Base-by-base conservation (phyloP, 1,140 invertebrate genomes). In the Xylocopa sonorina region DNA sequence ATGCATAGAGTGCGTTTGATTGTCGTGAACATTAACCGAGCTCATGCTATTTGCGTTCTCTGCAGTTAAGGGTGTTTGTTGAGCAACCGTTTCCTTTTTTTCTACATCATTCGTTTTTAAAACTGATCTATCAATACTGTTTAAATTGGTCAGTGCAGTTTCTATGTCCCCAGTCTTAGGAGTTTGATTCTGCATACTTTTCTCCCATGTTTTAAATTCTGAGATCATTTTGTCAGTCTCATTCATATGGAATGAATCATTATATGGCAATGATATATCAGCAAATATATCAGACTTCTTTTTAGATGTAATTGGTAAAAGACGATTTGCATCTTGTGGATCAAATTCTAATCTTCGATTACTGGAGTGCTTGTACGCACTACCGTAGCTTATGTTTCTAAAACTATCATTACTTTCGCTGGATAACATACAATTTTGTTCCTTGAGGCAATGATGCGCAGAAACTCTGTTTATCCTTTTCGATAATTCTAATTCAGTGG, bases 401-500 rank as follows among this genome's bases (percentile, higher is more conserved):
- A 27, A 1, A 24, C 2, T 32, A 32, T 63, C 53, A 12, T 21
- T 27, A 12, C 18, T 68, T 18, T 69, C 51, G 32, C 43, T 74
- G 7, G 55, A 38, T 34, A 53, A 41, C 4, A 46, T 21, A 32
- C 64, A n/a, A 34, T 51, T 51, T 3, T 72, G 50, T 21, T 86
- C 84, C 16, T 43, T 79, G 32, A 38, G 43, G 41, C 50, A 77
- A 0, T 82, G 66, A 38, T 84, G 77, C 6, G 53, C 53, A 0
- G 55, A 72, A 4, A 72, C 63, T 24, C 50, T 86, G 34, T 78
- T 81, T 43, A 89, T 86, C 71, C 85, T 86, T 68, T 84, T 88
- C 0, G 85, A 81, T 21, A 90, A 24, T 79, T 91, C 89, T 34
- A 88, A 83, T 48, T 93, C 91, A 0, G 91, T 91, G 34, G 81